Conservation (phyloP, 1,140 invertebrate species). For the Achroia grisella region DNA sequence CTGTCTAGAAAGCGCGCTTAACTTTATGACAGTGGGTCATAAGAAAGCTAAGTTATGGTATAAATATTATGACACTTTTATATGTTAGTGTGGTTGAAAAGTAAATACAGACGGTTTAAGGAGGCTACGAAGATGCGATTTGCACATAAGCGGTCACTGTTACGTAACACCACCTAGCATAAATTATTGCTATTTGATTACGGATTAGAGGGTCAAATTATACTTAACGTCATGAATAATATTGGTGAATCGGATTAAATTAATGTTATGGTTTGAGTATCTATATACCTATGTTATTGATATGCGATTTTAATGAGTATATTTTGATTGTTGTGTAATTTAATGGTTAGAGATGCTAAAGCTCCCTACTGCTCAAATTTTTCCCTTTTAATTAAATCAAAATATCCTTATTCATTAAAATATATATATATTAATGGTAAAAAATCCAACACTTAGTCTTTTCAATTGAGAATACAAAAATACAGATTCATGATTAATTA, state of each 20-base stretch:
- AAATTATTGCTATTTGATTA: conserved; percentile 38
- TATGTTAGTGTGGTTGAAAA: conserved; percentile 59
- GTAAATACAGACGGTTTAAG: conserved; percentile 48
- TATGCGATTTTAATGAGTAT: too few relatives aligned
- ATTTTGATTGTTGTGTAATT: too few relatives aligned
- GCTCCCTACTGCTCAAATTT: too few relatives aligned
- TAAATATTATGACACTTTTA: conserved; percentile 71
- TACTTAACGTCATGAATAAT: conserved; percentile 19
- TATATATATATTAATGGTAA: too few relatives aligned
- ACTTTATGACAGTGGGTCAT: conserved; percentile 58
- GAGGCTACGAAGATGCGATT: conserved; percentile 26
- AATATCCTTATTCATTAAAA: too few relatives aligned
- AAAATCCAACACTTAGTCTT: too few relatives aligned
- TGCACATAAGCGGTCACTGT: conserved; percentile 21
- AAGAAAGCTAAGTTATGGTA: conserved; percentile 65
- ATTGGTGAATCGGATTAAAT: conserved; percentile 17
- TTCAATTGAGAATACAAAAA: too few relatives aligned
- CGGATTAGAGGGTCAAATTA: conserved; percentile 33
- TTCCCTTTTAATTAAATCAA: too few relatives aligned
- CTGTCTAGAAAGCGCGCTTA: conserved; percentile 47
- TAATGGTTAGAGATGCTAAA: too few relatives aligned
- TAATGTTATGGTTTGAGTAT: background rate
- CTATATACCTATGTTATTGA: too few relatives aligned
- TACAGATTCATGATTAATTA: too few relatives aligned
- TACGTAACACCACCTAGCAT: conserved; percentile 19